These are phyloP conservation scores for Drosophila sechellia DNA, from an alignment of 1,140 invertebrate genomes.

Conservation along the genomic window DNA sequence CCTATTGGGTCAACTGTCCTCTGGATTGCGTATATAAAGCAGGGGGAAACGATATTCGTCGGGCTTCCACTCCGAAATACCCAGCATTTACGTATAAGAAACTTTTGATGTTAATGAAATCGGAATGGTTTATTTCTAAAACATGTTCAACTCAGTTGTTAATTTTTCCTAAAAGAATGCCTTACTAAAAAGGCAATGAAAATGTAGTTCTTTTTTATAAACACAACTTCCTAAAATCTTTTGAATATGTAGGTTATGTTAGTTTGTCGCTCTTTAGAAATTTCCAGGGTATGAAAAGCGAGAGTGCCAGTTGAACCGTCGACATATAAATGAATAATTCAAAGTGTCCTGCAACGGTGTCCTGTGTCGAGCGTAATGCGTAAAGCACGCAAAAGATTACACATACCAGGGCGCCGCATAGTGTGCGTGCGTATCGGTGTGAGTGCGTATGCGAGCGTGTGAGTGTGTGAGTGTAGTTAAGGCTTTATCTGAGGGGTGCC, in stretches of 20 bases:
- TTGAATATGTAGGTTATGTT: not conserved
- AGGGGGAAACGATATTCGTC: not conserved
- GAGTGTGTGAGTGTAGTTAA: conserved; percentile 67
- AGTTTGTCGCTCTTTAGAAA: not conserved
- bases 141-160: too few species aligned
- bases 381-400: conserved; percentile 82
- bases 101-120: not conserved
- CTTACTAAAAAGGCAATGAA: too few species aligned
- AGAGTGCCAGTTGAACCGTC: conserved; percentile 14
- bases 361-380: conserved; percentile 72
- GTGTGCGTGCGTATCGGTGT: conserved; percentile 28
- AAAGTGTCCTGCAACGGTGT: conserved; percentile 81
- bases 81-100: not conserved
- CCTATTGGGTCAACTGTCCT: conserved; percentile 60
- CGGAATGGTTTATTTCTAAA: too few species aligned
- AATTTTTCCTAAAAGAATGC: too few species aligned
- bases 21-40: conserved; percentile 47
- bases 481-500: conserved; percentile 75
- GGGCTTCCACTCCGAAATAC: not conserved
- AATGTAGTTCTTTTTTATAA: too few species aligned
- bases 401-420: conserved; percentile 49
- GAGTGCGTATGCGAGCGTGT: conserved; percentile 40
- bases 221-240: too few species aligned
- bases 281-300: conserved; percentile 6
- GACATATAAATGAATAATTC: conserved; percentile 80